Base-by-base conservation (phyloP, 2,888 invertebrate species). In the Agrotis clavis region DNA sequence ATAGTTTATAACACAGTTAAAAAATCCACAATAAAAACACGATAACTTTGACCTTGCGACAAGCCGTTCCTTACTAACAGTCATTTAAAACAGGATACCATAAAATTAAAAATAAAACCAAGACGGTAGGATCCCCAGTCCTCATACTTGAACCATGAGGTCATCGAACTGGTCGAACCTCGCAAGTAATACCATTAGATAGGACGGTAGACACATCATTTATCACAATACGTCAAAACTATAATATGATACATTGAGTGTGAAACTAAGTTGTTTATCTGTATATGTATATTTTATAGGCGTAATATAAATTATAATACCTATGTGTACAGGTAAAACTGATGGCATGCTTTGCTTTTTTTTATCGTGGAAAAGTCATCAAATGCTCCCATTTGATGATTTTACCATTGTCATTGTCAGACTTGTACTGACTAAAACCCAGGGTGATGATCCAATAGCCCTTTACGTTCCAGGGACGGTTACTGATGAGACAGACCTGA, bases 151-250 rank as follows among this genome's bases (percentile, higher is more conserved):
- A 18, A 35, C 13, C n/a, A 41, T 67, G 71, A 70, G 77, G 70
- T 78, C 81, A 81, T 64, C 51, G 60, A 76, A 76, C 78, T 64
- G 63, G 81, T 59, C 64, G 21, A 21, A 25, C 62, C 35, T 21
- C 25, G 14, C 59, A 65, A 61, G 41, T 53, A 14, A 19, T 19
- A 35, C 16, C 45, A 61, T 47, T 59, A 21, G 18, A 47, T 14
- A 45, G 19, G 41, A 21, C 45, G 19, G 35, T 11, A 4, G 41
- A 1, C 41, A 11, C 41, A 35, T 45, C 30, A 68, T 77, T 77
- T 63, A 63, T 81, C 62, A 50, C 7, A 54, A 60, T 60, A 45
- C n/a, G 62, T 77, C 67, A 48, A 21, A 56, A 51, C 35, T 25
- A 1, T 14, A 51, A 1, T 14, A 51, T 62, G 61, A 70, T 76